These are phyloP conservation scores for Propithecus deckenii DNA, from an alignment of 2,797 vertebrate genomes.

Conservation along the genomic window DNA sequence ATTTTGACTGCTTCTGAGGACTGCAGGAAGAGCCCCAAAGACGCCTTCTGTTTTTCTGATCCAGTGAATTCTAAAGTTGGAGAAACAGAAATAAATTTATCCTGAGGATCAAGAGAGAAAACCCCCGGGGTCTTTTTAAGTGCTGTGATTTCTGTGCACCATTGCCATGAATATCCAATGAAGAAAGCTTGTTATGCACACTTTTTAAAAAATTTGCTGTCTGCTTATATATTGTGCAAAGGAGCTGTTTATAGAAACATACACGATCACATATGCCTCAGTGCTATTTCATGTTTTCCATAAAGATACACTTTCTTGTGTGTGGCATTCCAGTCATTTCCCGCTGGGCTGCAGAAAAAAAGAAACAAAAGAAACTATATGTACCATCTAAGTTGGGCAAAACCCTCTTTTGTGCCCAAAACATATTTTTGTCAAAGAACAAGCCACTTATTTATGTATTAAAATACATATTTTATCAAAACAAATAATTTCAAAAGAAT, in stretches of 20 bases:
- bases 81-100: neutral
- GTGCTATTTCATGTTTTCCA: neutral
- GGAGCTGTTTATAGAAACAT: neutral
- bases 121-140: neutral
- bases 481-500: neutral
- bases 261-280: accelerated
- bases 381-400: neutral
- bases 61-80: neutral
- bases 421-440: neutral
- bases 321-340: accelerated
- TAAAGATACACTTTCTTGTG: accelerated
- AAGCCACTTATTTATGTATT: neutral
- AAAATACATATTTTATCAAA: neutral
- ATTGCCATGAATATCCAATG: neutral
- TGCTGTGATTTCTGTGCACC: neutral
- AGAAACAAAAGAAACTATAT: neutral
- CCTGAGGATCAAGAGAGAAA: neutral
- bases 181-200: too few species aligned
- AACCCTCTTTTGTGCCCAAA: neutral
- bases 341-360: too few species aligned
- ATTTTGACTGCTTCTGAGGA: neutral
- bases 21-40: neutral
- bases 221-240: accelerated
- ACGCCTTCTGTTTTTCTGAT: neutral
- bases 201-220: too few species aligned